Base-by-base conservation (phyloP, 2,113 vertebrate genomes). In the Ciconia maguari region DNA sequence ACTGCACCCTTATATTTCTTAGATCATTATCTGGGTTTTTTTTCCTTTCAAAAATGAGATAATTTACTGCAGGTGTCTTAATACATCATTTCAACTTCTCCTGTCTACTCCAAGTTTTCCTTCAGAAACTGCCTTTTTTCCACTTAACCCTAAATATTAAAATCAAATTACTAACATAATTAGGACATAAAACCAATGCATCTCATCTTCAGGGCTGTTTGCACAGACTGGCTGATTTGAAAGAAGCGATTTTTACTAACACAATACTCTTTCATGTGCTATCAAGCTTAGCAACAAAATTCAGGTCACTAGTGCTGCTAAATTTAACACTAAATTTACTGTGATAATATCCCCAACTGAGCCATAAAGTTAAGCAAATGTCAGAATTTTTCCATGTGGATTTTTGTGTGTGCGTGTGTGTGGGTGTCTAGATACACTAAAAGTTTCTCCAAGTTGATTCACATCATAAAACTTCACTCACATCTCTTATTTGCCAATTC, bases 11-110 rank as follows among this genome's bases (percentile, higher is more conserved):
- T 41, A 2, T 17, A 82, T 19, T 87, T 95, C 58, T 80, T 61
- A 27, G 34, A 82, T 44, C n/a, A 38, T 75, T 66, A 68, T 42
- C 42, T 51, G 3, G 4, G 38, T 81, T 51, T 54, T 76, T 71
- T 74, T 70, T 68, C 2, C 61, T 89, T 97, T 85, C 78, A 91
- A 94, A 38, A 96, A 93, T 72, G 41, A 92, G 62, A 70, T 44
- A 0, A 57, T 54, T 79, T 87, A 84, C n/a, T 92, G 81, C n/a
- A 90, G 44, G 46, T 78, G 57, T 68, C 86, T 76, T 72, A 91
- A 60, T 41, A 24, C 13, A 29, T 24, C 46, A 16, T 72, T 87
- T 94, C 72, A 83, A 51, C 16, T 74, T 88, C 51, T 87, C 25
- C 64, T 49, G 3, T 64, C 70, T 90, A 77, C 34, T 82, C 51